A percentile compares a stretch with the other conserved stretches of the same genome.
These are phyloP conservation scores for Agrotis puta DNA, from an alignment of 2,888 invertebrate genomes.

Conservation along the genomic window DNA sequence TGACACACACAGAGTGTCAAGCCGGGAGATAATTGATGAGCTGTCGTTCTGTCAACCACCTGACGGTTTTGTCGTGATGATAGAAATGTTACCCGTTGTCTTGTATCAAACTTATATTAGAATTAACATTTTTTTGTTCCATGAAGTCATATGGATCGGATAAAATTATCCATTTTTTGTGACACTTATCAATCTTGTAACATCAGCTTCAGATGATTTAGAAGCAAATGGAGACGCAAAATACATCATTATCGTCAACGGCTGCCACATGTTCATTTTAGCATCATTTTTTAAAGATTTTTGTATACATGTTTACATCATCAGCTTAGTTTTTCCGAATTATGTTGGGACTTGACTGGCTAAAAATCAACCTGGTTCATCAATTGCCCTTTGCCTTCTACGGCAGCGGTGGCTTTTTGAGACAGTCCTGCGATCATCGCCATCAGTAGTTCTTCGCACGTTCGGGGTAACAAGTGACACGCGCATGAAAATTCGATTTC, in stretches of 20 bases:
- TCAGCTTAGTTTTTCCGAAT: neutral
- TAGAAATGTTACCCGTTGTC: slow-evolving; percentile 62
- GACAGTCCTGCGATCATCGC: no score
- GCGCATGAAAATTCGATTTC: no score
- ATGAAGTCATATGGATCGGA: slow-evolving; percentile 26
- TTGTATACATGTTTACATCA: neutral
- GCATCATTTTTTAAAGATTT: neutral
- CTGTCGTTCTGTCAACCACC: slow-evolving; percentile 71
- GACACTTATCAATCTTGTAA: neutral
- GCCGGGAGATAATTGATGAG: slow-evolving; percentile 84
- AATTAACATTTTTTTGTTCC: slow-evolving; percentile 42
- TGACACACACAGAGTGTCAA: slow-evolving; percentile 78
- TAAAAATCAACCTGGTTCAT: no score
- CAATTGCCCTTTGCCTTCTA: no score
- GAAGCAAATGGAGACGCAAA: neutral
- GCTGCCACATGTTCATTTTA: neutral
- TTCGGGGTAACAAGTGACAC: no score
- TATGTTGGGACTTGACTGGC: no score
- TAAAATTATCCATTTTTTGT: neutral
- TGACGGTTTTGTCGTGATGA: slow-evolving; percentile 69
- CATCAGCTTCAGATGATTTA: neutral
- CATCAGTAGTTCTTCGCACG: no score
- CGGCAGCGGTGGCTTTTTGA: no score
- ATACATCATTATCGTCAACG: neutral
- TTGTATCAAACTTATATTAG: slow-evolving; percentile 29